These are phyloP conservation scores for Odontocerum albicorne DNA, from an alignment of 2,888 invertebrate species.

Conservation along the genomic window DNA sequence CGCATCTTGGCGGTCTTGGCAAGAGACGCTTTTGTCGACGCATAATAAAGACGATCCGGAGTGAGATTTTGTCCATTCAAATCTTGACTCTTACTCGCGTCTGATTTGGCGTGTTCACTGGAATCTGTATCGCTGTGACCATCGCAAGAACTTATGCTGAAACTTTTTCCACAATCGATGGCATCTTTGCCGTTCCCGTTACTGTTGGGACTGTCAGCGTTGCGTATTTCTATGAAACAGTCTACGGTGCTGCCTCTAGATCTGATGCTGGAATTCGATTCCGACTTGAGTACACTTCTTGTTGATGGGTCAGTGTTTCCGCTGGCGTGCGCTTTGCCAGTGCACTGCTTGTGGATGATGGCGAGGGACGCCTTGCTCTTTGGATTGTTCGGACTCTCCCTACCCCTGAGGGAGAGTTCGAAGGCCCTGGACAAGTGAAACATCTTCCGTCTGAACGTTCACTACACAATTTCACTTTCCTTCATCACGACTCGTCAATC, in stretches of 20 bases:
- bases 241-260: conserved; percentile 50
- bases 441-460: conserved; percentile 41
- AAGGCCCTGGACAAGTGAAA: conserved; percentile 59
- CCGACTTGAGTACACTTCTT: conserved; percentile 52
- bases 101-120: conserved; percentile 51
- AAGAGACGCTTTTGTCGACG: conserved; percentile 60
- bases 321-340: conserved; percentile 75
- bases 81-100: conserved; percentile 37
- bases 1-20: conserved; percentile 64
- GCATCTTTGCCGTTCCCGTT: conserved; percentile 44
- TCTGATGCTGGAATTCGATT: conserved; percentile 52
- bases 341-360: conserved; percentile 71
- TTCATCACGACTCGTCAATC: conserved; percentile 8
- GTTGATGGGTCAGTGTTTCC: conserved; percentile 61
- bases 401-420: conserved; percentile 61
- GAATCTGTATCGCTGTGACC: conserved; percentile 69
- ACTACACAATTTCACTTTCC: conserved; percentile 5
- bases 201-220: conserved; percentile 41
- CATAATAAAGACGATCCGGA: conserved; percentile 51
- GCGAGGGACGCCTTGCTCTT: conserved; percentile 57
- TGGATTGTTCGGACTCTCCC: conserved; percentile 53
- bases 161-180: conserved; percentile 49
- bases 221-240: conserved; percentile 54
- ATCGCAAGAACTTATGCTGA: conserved; percentile 66
- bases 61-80: conserved; percentile 44